Conservation (phyloP, 1,140 invertebrate genomes). For the Heliconius congener region DNA sequence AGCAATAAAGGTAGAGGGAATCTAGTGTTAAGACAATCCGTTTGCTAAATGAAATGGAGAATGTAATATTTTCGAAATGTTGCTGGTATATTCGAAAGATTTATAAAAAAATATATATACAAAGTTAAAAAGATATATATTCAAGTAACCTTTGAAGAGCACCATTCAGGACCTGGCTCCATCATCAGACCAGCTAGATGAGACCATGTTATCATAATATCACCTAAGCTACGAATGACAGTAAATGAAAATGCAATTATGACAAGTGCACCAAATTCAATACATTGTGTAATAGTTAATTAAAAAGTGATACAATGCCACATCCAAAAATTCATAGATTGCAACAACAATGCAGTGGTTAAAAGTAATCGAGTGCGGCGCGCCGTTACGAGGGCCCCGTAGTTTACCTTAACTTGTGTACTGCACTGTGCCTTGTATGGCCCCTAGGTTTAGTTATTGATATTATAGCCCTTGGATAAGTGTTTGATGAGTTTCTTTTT, state of each 20-base stretch:
- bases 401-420: conserved; percentile 17
- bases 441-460: background rate
- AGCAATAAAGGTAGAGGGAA: background rate
- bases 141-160: too few species aligned
- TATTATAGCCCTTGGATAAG: background rate
- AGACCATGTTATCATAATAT: too few species aligned
- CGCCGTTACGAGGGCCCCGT: conserved; percentile 20
- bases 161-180: too few species aligned
- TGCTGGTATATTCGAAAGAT: too few species aligned
- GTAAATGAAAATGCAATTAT: too few species aligned
- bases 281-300: too few species aligned
- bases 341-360: conserved; percentile 26
- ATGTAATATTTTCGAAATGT: too few species aligned
- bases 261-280: too few species aligned
- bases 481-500: background rate
- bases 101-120: too few species aligned
- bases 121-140: too few species aligned
- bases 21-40: background rate
- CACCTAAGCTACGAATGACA: too few species aligned
- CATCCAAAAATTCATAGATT: conserved; percentile 14
- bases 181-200: too few species aligned
- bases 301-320: background rate
- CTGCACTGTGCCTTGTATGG: background rate
- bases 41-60: background rate
- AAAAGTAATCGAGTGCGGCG: conserved; percentile 37